Base-by-base conservation (phyloP, 2,888 invertebrate species). In the Eurytoma californica region DNA sequence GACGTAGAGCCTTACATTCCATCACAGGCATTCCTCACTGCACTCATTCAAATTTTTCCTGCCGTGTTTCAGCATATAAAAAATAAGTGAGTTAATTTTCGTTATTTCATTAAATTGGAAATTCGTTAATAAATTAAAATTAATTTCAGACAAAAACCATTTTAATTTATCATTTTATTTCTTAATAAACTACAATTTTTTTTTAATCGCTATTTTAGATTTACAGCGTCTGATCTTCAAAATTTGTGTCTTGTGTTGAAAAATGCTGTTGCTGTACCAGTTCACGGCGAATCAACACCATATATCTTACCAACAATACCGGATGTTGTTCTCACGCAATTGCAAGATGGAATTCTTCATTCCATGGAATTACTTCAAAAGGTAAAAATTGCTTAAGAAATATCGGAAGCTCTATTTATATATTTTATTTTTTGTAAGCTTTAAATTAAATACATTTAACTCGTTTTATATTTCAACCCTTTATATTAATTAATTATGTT, bases 11-110 rank as follows among this genome's bases (percentile, higher is more conserved):
- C 94, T 82, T 97, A 97, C 91, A 93, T 97, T 79, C 98, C 98
- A 0, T 96, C 97, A 28, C 96, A 98, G 87, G 95, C 96, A 81
- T 99, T 98, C 92, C 93, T 99, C 74, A 97, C 98, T 0, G 97
- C 98, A 0, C 92, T 98, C 18, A 95, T 98, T 83, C 98, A 98
- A 91, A 97, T 98, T 87, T 98, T 99, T 90, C 98, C 98, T 4
- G 95, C 96, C 79, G 94, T 99, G 80, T 98, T 98, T 91, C 96
- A 96, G 83, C 97, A 97, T 86, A 96, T 98, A 85, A 93, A 94
- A 87, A 91, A 93, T 79, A 94, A 94, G 94, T 95, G 83, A 90
- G 91, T 88, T 39, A 18, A 47, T 39, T 65, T 69, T 65, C 20
- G 3, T 51, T 53, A 24, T 39, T n/a, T 67, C 12, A 51, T 73